phyloP scores from a whole-genome alignment of 2,888 invertebrate species.

The Holacanthella duospinosa region DNA sequence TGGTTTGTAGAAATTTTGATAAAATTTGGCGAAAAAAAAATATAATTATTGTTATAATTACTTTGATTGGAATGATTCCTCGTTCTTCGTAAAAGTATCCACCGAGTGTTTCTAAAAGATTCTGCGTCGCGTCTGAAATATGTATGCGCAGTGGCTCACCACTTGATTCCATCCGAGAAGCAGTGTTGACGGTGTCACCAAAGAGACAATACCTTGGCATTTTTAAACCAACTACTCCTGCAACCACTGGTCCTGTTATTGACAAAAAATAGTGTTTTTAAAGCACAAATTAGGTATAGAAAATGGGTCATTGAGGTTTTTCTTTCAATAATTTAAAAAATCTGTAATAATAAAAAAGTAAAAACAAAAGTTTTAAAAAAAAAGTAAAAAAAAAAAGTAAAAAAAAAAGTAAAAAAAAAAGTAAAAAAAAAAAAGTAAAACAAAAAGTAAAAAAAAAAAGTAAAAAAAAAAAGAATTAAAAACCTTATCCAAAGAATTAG shows the following conservation, averaged over 20 bases:
- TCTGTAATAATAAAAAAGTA: background rate
- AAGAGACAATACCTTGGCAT: conserved; percentile 50
- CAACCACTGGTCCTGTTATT: conserved; percentile 65
- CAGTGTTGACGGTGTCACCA: conserved; percentile 66
- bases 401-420: no score
- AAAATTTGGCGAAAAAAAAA: background rate
- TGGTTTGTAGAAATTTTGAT: background rate
- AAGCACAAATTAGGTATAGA: no score
- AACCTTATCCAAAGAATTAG: no score
- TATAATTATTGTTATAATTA: background rate
- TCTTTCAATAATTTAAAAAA: conserved; percentile 4
- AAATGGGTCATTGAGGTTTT: no score
- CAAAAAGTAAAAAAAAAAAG: no score
- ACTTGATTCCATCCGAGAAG: conserved; percentile 64
- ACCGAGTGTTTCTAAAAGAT: conserved; percentile 64
- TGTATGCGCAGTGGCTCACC: conserved; percentile 81
- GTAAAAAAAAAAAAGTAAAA: no score
- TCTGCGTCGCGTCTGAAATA: conserved; percentile 68
- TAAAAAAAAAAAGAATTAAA: no score
- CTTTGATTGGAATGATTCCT: conserved; percentile 62
- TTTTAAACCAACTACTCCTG: conserved; percentile 70
- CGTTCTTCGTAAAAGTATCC: conserved; percentile 72
- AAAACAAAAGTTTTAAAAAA: no score
- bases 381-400: no score
- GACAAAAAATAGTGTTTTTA: conserved; percentile 41